Conservation (phyloP, 2,113 vertebrate species). For the Phyllopteryx taeniolatus region DNA sequence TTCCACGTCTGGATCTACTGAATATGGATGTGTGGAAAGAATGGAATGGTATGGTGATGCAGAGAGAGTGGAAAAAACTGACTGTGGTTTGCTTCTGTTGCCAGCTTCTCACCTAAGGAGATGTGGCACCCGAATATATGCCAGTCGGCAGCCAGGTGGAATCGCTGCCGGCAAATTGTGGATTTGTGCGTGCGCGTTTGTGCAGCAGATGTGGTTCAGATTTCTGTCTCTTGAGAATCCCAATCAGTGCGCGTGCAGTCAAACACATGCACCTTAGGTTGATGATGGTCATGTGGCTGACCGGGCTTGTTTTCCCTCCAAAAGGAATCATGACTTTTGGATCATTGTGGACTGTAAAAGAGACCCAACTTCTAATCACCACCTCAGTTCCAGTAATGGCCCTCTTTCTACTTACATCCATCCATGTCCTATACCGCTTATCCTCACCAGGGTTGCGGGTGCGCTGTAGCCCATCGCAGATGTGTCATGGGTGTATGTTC, state of each 20-base stretch:
- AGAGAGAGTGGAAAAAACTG: constrained; percentile 14
- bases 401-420: neutral
- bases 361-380: constrained; percentile 13
- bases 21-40: constrained; percentile 69
- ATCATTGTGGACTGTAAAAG: neutral
- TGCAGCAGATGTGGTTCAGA: constrained; percentile 37
- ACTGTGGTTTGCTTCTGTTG: constrained; percentile 69
- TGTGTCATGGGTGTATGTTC: no score
- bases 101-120: constrained; percentile 66
- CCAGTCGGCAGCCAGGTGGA: constrained; percentile 51
- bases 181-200: constrained; percentile 25
- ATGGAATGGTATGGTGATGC: constrained; percentile 18
- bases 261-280: constrained; percentile 1
- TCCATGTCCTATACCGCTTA: neutral
- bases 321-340: constrained; percentile 20
- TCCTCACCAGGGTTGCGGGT: neutral
- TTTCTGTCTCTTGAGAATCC: constrained; percentile 35
- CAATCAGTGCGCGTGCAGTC: constrained; percentile 25
- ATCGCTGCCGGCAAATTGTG: constrained; percentile 49
- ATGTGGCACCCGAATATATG: constrained; percentile 57
- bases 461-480: neutral
- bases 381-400: constrained; percentile 4
- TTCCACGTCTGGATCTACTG: constrained; percentile 70
- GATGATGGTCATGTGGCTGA: constrained; percentile 25
- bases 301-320: constrained; percentile 6